Evolutionary conservation across 2,888 invertebrate genomes (phyloP).

Genomic region (Plebejus melissa): DNA sequence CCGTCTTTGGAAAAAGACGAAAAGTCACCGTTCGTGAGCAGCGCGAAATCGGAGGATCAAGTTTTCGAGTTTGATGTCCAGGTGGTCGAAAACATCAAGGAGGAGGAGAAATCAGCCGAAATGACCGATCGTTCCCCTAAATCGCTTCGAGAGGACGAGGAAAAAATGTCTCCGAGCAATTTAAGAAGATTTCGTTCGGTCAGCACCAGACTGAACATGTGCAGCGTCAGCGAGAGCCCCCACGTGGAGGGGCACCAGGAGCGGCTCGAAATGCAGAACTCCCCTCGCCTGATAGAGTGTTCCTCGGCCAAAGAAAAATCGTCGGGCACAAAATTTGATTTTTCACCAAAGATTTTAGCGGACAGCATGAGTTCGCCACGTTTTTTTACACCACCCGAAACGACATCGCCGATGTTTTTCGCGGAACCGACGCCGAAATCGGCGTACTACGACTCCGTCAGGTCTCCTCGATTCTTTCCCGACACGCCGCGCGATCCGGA

Average conservation of each 20-base stretch:
- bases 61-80: constrained; percentile 67
- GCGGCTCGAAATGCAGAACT: constrained; percentile 64
- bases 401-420: constrained; percentile 66
- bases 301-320: constrained; percentile 68
- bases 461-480: constrained; percentile 69
- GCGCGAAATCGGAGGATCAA: constrained; percentile 53
- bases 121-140: constrained; percentile 41
- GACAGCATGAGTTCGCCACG: constrained; percentile 64
- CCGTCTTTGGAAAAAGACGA: constrained; percentile 76
- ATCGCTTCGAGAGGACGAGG: constrained; percentile 47
- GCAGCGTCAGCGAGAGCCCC: constrained; percentile 56
- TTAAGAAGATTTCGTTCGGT: constrained; percentile 62
- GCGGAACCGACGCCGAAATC: constrained; percentile 68
- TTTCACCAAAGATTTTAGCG: constrained; percentile 64
- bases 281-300: constrained; percentile 62
- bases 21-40: constrained; percentile 61
- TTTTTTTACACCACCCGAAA: constrained; percentile 70
- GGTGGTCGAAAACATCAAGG: constrained; percentile 49
- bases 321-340: constrained; percentile 63
- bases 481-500: constrained; percentile 63
- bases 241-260: constrained; percentile 57
- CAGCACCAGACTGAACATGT: constrained; percentile 67
- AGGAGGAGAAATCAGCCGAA: constrained; percentile 43
- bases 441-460: constrained; percentile 67
- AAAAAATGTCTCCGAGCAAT: constrained; percentile 57